Percentiles rank a stretch among this genome's conserved stretches.
These are phyloP conservation scores for Morpho deidamia DNA, from an alignment of 2,888 invertebrate genomes.

Conservation along the genomic window DNA sequence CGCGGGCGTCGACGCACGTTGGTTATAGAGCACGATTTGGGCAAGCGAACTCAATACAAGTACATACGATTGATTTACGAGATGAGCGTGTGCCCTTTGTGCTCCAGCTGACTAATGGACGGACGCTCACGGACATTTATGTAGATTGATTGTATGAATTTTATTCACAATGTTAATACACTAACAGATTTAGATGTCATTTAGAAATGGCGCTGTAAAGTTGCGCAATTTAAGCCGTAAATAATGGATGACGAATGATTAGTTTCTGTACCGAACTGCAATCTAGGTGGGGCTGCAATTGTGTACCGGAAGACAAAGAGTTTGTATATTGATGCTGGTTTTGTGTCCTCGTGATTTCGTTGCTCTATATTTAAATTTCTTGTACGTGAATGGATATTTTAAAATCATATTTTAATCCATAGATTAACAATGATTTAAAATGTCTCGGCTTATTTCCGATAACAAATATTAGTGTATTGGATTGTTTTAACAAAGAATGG, in stretches of 20 bases:
- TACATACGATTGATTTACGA: constrained; percentile 75
- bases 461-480: no score
- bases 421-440: no score
- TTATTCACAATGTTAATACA: constrained; percentile 79
- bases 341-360: background rate
- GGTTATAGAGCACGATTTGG: constrained; percentile 72
- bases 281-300: constrained; percentile 60
- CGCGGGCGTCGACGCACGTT: constrained; percentile 42
- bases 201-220: constrained; percentile 78
- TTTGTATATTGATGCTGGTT: constrained; percentile 1
- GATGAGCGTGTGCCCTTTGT: constrained; percentile 78
- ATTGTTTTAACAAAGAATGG: no score
- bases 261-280: constrained; percentile 61
- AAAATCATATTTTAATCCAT: no score
- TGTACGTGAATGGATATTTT: no score
- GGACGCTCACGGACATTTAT: constrained; percentile 78
- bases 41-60: constrained; percentile 69
- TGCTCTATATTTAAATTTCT: background rate
- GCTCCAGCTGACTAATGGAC: constrained; percentile 75
- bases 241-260: constrained; percentile 76
- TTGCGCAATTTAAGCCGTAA: constrained; percentile 78
- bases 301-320: constrained; percentile 27
- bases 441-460: no score
- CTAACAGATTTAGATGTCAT: constrained; percentile 79
- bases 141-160: constrained; percentile 79